Evolutionary conservation across 2,797 vertebrate species (phyloP).

Genomic region (Poeciliopsis paucimaculata): DNA sequence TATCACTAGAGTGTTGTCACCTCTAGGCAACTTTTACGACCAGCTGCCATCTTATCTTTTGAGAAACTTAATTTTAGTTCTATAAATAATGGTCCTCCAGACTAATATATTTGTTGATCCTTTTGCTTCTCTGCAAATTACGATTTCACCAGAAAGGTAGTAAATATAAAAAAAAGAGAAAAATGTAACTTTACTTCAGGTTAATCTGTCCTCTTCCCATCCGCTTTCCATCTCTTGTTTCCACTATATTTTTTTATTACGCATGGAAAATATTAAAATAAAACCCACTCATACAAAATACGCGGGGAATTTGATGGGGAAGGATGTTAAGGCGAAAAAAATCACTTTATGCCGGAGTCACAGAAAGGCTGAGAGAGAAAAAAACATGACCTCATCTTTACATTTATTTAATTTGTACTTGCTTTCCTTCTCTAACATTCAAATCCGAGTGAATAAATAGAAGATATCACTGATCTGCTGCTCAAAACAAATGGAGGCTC

Average conservation of each 20-base stretch:
- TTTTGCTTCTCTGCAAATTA: neutral
- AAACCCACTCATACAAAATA: no score
- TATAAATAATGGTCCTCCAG: neutral
- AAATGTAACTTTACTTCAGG: neutral
- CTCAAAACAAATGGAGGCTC: conserved; percentile 45
- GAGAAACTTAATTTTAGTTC: neutral
- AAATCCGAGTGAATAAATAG: conserved; percentile 48
- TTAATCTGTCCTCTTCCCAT: neutral
- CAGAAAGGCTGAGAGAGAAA: no score
- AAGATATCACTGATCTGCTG: conserved; percentile 57
- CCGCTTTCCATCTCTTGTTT: conserved; percentile 20
- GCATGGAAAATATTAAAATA: no score
- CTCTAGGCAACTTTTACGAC: neutral
- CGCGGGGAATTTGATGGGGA: no score
- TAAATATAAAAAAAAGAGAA: neutral
- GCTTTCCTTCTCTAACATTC: conserved; percentile 25
- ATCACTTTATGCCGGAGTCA: no score
- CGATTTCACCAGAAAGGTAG: neutral
- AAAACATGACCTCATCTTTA: no score
- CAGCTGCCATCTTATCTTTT: neutral
- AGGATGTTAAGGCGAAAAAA: no score
- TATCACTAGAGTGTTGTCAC: neutral
- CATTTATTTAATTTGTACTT: no score
- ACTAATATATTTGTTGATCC: neutral
- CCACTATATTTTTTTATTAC: no score